Evolutionary conservation across 64 coral and sea anemone genomes (phyloP).

Genomic region (Astreopora myriophthalma): DNA sequence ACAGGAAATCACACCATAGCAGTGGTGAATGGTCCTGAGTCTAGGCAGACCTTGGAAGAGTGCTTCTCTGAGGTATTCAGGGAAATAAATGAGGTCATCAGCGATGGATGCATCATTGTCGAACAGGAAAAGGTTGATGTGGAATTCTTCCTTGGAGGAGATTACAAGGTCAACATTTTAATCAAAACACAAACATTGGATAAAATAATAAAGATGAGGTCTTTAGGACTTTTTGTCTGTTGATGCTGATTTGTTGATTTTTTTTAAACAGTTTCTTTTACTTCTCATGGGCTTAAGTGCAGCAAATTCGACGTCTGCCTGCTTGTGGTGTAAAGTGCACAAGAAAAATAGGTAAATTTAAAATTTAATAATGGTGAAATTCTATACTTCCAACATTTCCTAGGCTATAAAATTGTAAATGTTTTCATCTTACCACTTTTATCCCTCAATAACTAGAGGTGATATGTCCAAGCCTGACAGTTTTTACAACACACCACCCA

Average conservation of each 20-base stretch:
- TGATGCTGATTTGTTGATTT: neutral
- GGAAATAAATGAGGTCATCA: conserved; percentile 45
- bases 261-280: conserved; percentile 58
- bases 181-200: neutral
- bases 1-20: conserved; percentile 60
- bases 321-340: conserved; percentile 65
- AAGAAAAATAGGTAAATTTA: conserved; percentile 57
- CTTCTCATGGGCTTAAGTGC: conserved; percentile 62
- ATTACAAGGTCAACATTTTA: conserved; percentile 41
- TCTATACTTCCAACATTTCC: no score
- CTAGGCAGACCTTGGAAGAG: conserved; percentile 3
- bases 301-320: conserved; percentile 63
- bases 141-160: conserved; percentile 64
- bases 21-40: conserved; percentile 38
- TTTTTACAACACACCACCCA: neutral
- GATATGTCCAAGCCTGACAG: conserved; percentile 69
- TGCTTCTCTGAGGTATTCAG: conserved; percentile 33
- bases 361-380: no score
- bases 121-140: conserved; percentile 35
- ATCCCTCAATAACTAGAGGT: conserved; percentile 39
- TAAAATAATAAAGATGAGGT: neutral
- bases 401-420: neutral
- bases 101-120: conserved; percentile 12
- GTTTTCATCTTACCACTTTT: neutral
- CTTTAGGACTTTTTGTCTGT: neutral